Conservation (phyloP, 2,888 invertebrate species). For the Scaptomyza cyrtandrae region DNA sequence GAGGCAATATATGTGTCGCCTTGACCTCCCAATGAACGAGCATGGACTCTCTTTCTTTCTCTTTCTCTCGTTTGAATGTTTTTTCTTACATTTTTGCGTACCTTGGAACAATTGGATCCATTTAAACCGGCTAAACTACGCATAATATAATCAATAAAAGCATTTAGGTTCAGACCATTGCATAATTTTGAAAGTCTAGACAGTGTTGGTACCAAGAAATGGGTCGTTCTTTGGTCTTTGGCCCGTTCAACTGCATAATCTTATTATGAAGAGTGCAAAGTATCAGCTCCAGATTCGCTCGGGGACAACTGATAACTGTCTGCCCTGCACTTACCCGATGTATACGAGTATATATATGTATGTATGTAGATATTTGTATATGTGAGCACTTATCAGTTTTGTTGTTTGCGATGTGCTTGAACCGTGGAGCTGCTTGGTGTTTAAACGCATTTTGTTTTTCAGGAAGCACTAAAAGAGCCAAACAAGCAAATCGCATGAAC, state of each 20-base stretch:
- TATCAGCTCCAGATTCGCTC: conserved; percentile 26
- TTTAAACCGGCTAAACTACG: conserved; percentile 35
- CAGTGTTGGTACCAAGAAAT: conserved; percentile 12
- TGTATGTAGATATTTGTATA: background rate
- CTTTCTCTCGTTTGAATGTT: background rate
- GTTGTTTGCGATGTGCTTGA: conserved; percentile 10
- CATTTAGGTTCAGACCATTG: conserved; percentile 35
- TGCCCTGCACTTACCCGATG: conserved; percentile 1
- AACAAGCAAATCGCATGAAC: conserved; percentile 7
- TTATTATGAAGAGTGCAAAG: conserved; percentile 53
- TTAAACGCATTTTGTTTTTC: conserved; percentile 1
- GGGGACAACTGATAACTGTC: conserved; percentile 43
- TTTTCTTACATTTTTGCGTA: conserved; percentile 1
- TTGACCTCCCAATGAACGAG: conserved; percentile 46
- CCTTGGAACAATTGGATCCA: conserved; percentile 9
- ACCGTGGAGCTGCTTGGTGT: background rate
- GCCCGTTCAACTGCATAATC: conserved; percentile 36
- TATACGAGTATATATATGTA: background rate
- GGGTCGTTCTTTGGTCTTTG: conserved; percentile 30
- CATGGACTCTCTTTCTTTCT: conserved; percentile 8
- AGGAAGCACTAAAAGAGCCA: conserved; percentile 16
- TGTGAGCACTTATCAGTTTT: conserved; percentile 45
- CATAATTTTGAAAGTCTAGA: conserved; percentile 49
- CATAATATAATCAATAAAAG: conserved; percentile 33
- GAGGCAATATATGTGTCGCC: conserved; percentile 20